Percentiles rank a stretch among this genome's conserved stretches.
Conservation (phyloP, 2,888 invertebrate species). For the Lutraria lutraria region DNA sequence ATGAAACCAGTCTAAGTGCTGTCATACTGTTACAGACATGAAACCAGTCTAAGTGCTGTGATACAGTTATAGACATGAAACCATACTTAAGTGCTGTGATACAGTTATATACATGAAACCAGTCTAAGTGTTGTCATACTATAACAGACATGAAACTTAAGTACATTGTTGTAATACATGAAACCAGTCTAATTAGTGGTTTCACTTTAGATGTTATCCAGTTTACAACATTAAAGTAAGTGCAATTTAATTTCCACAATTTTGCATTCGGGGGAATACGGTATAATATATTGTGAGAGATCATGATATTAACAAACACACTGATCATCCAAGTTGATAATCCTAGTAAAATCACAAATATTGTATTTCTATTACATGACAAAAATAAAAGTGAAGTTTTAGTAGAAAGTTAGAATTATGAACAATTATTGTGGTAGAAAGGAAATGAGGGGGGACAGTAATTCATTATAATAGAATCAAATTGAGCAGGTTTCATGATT, state of each 20-base stretch:
- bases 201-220: not conserved
- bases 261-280: not conserved
- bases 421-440: constrained; percentile 1
- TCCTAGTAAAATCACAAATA: not conserved
- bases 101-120: too few relatives aligned
- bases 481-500: not conserved
- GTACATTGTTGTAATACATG: too few relatives aligned
- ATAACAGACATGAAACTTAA: too few relatives aligned
- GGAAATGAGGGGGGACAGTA: not conserved
- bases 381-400: constrained; percentile 9
- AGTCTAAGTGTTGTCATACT: too few relatives aligned
- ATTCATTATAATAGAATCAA: not conserved
- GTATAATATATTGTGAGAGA: not conserved
- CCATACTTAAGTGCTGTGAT: too few relatives aligned
- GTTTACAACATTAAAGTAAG: not conserved
- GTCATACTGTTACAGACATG: too few relatives aligned
- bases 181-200: too few relatives aligned
- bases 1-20: too few relatives aligned
- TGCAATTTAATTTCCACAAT: not conserved
- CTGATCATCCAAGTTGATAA: not conserved
- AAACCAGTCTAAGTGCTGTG: too few relatives aligned
- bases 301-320: not conserved
- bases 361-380: not conserved
- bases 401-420: not conserved
- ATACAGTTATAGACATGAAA: too few relatives aligned